Percentiles rank a stretch among this genome's conserved stretches.
These are phyloP conservation scores for Ammodramus savannarum DNA, from an alignment of 2,113 vertebrate genomes.

Conservation along the genomic window DNA sequence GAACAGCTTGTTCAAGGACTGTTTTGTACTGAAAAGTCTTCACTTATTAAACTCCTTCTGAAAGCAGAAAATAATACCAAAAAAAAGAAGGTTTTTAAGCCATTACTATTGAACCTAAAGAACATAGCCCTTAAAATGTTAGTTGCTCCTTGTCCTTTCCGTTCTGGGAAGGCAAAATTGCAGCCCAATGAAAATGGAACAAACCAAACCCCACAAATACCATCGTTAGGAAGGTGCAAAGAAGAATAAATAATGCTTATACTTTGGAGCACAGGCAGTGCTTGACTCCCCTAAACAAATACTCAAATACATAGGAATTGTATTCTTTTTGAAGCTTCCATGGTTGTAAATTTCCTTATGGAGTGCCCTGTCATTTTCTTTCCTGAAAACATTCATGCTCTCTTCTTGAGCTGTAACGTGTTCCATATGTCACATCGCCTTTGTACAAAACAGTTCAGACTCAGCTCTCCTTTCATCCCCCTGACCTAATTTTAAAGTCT, in stretches of 20 bases:
- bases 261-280: background rate
- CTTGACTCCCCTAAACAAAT: background rate
- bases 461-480: constrained; percentile 4
- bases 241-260: background rate
- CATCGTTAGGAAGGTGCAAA: background rate
- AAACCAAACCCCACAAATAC: background rate
- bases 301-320: background rate
- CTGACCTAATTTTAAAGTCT: constrained; percentile 33
- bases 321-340: constrained; percentile 61
- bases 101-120: background rate
- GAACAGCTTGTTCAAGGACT: background rate
- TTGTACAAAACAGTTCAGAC: background rate
- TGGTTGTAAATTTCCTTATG: constrained; percentile 61
- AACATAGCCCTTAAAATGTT: background rate
- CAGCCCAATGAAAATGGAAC: background rate
- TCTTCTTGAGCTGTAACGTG: constrained; percentile 62
- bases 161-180: background rate
- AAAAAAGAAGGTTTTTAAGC: background rate
- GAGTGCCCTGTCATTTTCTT: constrained; percentile 28
- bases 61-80: background rate
- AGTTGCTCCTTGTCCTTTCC: background rate
- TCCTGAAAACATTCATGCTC: constrained; percentile 34
- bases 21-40: background rate
- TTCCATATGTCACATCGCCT: constrained; percentile 71
- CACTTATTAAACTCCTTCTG: background rate